phyloP scores from a whole-genome alignment of 1,140 invertebrate species.

The Pemphigus obesinymphae region DNA sequence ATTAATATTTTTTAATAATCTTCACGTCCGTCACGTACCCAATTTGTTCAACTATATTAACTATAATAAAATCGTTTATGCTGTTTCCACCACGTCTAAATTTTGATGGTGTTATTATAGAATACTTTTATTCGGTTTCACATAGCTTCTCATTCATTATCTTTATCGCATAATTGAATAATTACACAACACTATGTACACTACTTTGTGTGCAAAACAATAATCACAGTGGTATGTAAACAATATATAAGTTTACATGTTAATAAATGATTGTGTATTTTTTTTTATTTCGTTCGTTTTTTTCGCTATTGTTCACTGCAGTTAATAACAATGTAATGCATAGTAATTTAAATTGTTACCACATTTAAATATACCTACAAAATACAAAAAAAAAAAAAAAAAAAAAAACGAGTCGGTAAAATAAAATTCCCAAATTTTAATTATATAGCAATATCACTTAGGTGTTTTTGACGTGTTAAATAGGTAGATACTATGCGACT shows the following conservation, averaged over 20 bases:
- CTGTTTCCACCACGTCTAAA: not conserved
- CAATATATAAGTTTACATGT: not conserved
- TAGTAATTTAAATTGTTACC: not conserved
- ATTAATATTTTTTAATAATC: slow-evolving; percentile 13
- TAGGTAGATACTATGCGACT: no score
- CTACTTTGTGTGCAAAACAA: not conserved
- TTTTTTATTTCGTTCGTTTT: not conserved
- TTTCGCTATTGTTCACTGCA: not conserved
- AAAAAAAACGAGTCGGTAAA: not conserved
- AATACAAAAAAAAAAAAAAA: no score
- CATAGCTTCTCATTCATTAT: not conserved
- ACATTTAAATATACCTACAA: not conserved
- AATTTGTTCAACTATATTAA: no score
- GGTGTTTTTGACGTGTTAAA: slow-evolving; percentile 2
- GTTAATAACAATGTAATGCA: not conserved
- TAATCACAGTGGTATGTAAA: not conserved
- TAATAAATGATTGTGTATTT: not conserved
- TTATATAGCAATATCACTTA: not conserved
- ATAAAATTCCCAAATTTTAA: not conserved
- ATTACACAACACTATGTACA: not conserved
- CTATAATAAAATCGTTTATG: no score
- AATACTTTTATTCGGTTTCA: not conserved
- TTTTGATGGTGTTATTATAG: not conserved
- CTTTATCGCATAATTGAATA: not conserved
- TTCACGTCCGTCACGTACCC: not conserved